Conservation (phyloP, 2,797 vertebrate species). For the Psittacula derbiana region DNA sequence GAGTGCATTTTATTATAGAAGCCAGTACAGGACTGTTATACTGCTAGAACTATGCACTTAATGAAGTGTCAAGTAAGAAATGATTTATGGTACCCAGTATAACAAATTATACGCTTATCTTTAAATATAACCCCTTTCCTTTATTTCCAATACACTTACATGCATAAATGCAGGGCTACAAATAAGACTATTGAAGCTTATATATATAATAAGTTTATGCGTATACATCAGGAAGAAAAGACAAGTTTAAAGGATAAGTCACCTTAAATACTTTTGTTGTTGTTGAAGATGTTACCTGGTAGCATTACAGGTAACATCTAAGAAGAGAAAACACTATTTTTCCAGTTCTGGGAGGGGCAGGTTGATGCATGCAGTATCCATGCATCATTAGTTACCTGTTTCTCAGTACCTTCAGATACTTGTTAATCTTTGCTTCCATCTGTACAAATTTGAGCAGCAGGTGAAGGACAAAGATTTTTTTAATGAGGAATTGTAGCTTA, state of each 20-base stretch:
- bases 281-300: neutral
- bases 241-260: neutral
- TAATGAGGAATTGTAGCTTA: neutral
- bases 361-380: neutral
- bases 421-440: neutral
- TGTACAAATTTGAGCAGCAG: neutral
- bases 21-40: neutral
- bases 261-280: neutral
- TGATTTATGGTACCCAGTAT: neutral
- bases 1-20: neutral
- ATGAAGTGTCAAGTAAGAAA: neutral
- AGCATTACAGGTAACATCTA: neutral
- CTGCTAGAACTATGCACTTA: neutral
- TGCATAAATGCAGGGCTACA: neutral
- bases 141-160: neutral
- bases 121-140: neutral
- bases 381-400: neutral
- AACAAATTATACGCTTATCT: neutral
- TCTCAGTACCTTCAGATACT: neutral
- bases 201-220: neutral
- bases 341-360: neutral
- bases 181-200: neutral
- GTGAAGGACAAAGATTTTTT: neutral
- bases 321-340: neutral
- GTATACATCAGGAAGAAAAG: neutral